Evolutionary conservation across 2,797 vertebrate species (phyloP).

Genomic region (Cynopterus sphinx): DNA sequence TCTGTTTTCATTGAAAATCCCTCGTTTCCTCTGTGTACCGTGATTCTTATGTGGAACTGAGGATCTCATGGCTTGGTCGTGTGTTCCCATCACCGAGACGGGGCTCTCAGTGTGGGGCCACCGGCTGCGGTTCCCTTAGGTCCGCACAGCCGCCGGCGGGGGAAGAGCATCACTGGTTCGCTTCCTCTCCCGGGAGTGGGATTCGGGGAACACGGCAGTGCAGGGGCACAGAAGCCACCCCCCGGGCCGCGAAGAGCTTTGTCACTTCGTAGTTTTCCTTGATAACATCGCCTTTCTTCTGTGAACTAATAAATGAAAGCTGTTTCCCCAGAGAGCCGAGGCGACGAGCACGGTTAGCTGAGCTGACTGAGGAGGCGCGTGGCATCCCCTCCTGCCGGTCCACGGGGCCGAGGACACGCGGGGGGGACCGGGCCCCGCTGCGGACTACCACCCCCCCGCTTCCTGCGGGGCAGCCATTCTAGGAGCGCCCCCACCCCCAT

Average conservation of each 20-base stretch:
- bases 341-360: background rate
- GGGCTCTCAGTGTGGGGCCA: background rate
- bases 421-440: no score
- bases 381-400: background rate
- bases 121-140: background rate
- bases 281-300: background rate
- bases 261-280: background rate
- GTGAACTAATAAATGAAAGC: background rate
- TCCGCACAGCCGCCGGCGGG: background rate
- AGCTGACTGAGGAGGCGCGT: background rate
- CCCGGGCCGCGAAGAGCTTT: background rate
- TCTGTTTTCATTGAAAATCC: background rate
- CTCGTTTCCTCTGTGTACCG: background rate
- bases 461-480: background rate
- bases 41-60: background rate
- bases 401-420: background rate
- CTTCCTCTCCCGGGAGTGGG: background rate
- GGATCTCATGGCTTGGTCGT: background rate
- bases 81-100: background rate
- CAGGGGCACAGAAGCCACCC: background rate
- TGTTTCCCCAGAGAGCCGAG: background rate
- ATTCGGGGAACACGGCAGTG: fast-evolving
- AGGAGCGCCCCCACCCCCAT: no score
- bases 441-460: fast-evolving
- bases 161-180: background rate